Evolutionary conservation across 1,140 invertebrate species (phyloP).

Genomic region (Hermetia illucens): DNA sequence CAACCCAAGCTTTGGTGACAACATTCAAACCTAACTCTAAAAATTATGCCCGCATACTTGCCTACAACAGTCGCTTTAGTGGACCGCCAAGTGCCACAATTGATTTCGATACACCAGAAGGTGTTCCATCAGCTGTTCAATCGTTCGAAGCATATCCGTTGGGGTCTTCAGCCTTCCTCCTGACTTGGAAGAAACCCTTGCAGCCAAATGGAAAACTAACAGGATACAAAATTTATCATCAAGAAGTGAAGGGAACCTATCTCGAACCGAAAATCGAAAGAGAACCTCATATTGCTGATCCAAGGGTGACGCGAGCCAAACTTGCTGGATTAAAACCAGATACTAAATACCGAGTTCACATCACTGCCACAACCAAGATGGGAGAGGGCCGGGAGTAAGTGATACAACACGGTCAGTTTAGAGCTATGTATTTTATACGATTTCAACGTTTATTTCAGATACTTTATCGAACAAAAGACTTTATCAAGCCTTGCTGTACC

Average conservation of each 20-base stretch:
- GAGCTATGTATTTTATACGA: constrained; percentile 1
- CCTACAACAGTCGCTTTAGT: constrained; percentile 80
- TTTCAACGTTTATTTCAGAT: constrained; percentile 30
- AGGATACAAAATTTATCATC: constrained; percentile 86
- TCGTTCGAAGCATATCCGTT: constrained; percentile 66
- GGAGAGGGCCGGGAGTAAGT: constrained; percentile 66
- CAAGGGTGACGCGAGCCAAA: constrained; percentile 63
- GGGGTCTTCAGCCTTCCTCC: constrained; percentile 73
- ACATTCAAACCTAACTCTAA: constrained; percentile 81
- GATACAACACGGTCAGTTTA: background rate
- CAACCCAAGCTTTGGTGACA: constrained; percentile 55
- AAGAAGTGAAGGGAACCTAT: constrained; percentile 57
- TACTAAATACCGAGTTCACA: constrained; percentile 80
- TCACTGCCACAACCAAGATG: constrained; percentile 64
- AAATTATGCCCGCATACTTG: constrained; percentile 80
- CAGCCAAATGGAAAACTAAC: constrained; percentile 86
- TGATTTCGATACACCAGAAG: constrained; percentile 80
- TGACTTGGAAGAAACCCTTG: constrained; percentile 85
- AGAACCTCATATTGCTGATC: constrained; percentile 60
- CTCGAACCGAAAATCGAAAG: constrained; percentile 54
- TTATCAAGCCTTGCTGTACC: constrained; percentile 37
- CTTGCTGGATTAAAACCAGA: constrained; percentile 67
- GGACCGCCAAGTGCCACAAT: constrained; percentile 78
- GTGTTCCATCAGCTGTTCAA: constrained; percentile 78
- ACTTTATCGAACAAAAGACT: constrained; percentile 68